Evolutionary conservation across 2,113 vertebrate genomes (phyloP), one percentile per base, ranked within the genome.

Genomic region (Spea multiplicata): DNA sequence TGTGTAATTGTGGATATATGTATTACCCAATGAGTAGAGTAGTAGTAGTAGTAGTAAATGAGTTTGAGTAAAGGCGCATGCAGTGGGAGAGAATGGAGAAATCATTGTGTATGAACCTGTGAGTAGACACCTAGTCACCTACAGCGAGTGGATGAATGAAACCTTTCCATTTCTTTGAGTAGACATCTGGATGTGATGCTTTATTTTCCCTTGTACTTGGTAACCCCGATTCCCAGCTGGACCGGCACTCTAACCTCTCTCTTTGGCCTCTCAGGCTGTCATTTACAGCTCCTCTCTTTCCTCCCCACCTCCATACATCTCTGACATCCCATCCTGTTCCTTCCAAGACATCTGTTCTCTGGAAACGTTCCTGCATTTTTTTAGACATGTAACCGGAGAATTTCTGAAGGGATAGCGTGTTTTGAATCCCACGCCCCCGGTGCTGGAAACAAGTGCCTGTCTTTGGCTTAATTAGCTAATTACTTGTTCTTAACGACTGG

Each of bases 401-500:
- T 49, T 13, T 80, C 71, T 80, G 64, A 71, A 80, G 78, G 71
- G 71, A 80, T 73, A 71, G 64, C 78, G 16, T 80, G 78, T 80
- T 80, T 74, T 80, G 71, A 80, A 74, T 80, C 78, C 78, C 78
- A 74, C 78, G 71, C 78, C 78, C 78, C 78, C 78, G n/a, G 50
- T 66, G 49, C 70, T 79, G 77, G 77, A 79, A 73, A 57, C 77
- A 66, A 52, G 52, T 71, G 70, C 77, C 45, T 68, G 71, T 66
- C 78, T 80, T 80, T 80, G 78, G 71, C 78, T 80, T 80, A 80
- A 80, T 80, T 80, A 80, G 77, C 78, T 80, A 80, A 80, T 80
- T 80, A 80, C 78, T 80, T 74, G 71, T 80, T 80, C 78, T 80
- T 80, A 80, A 80, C 78, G 55, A 74, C 64, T 80, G 50, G 64